These are phyloP conservation scores for Clarias macrocephalus DNA, from an alignment of 2,113 vertebrate species.

Conservation along the genomic window DNA sequence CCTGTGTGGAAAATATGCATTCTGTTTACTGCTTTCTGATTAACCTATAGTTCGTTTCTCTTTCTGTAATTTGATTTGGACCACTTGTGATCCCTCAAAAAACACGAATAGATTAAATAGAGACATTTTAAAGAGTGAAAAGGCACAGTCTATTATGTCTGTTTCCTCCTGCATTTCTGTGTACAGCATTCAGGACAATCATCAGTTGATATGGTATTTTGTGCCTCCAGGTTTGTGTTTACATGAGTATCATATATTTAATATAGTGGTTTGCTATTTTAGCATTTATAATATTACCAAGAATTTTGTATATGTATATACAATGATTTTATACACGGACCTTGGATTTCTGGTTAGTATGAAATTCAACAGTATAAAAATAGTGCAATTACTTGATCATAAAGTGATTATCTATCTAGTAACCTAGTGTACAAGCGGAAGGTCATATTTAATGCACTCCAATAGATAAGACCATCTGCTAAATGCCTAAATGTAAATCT, in stretches of 20 bases:
- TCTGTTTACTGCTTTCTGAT: background rate
- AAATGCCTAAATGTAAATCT: background rate
- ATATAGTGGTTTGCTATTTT: background rate
- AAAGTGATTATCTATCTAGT: background rate
- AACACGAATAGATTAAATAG: background rate
- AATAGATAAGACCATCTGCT: too few relatives aligned
- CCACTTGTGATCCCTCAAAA: background rate
- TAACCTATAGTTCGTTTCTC: background rate
- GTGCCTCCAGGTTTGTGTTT: background rate
- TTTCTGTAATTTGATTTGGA: slow-evolving; percentile 1
- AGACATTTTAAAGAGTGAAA: background rate
- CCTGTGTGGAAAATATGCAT: background rate
- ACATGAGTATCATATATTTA: background rate
- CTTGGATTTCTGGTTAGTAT: background rate
- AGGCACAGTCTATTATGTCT: background rate
- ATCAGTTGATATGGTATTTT: background rate
- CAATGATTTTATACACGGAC: background rate
- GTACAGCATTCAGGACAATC: background rate
- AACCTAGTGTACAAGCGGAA: too few relatives aligned
- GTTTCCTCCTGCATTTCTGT: background rate
- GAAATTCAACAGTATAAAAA: background rate
- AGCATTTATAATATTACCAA: background rate
- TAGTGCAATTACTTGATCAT: background rate
- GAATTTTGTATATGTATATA: background rate
- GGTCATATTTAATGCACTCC: too few relatives aligned